Percentiles rank a stretch among this genome's conserved stretches.
Evolutionary conservation across 37 sponge, comb jelly and placozoan genomes (phyloP).

Genomic region (Aplysina aerophoba): DNA sequence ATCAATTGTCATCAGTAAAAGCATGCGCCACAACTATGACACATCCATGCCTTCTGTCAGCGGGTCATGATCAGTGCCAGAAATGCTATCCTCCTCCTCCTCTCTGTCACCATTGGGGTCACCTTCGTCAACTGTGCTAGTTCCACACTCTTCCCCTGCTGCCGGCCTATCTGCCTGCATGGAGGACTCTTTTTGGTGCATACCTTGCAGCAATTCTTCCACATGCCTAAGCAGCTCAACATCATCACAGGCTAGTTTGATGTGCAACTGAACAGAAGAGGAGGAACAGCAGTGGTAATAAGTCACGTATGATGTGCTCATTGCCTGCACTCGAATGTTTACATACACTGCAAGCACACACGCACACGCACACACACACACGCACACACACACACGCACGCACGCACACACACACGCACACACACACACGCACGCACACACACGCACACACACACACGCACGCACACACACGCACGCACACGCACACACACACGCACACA

Average conservation of each 20-base stretch:
- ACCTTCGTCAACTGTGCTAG: neutral
- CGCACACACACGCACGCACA: slow-evolving; percentile 30
- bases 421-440: neutral
- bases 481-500: slow-evolving; percentile 5
- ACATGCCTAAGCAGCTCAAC: slow-evolving; percentile 52
- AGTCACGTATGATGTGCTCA: too few species aligned
- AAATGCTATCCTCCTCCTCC: neutral
- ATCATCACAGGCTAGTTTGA: slow-evolving; percentile 68
- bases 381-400: slow-evolving; percentile 42
- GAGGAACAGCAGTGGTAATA: neutral
- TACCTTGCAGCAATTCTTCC: slow-evolving; percentile 47
- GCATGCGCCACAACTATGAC: neutral
- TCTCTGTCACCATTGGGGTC: neutral
- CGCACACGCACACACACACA: neutral
- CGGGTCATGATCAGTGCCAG: neutral
- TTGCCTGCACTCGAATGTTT: neutral
- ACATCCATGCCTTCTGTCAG: slow-evolving; percentile 19
- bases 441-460: slow-evolving; percentile 45
- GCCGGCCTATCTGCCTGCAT: neutral
- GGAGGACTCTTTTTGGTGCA: neutral
- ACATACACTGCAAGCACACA: neutral
- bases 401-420: slow-evolving; percentile 29
- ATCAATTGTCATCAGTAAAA: neutral
- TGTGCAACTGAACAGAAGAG: slow-evolving; percentile 48
- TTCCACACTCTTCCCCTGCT: neutral